These are phyloP conservation scores for Lepilemur septentrionalis DNA, from an alignment of 2,797 vertebrate species.

Conservation along the genomic window DNA sequence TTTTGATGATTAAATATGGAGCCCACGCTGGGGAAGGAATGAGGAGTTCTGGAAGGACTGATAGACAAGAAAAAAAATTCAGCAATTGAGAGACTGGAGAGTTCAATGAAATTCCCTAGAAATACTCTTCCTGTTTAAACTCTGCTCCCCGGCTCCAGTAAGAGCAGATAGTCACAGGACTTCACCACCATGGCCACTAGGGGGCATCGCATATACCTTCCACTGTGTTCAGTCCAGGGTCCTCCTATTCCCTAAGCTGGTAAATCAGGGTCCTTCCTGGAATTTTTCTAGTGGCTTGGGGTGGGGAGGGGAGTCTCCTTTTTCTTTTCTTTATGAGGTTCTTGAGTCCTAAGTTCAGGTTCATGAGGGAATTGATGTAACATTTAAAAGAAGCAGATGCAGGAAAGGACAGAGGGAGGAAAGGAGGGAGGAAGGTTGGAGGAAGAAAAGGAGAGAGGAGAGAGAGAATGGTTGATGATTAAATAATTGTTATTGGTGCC, in stretches of 20 bases:
- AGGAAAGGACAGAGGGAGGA: no score
- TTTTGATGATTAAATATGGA: neutral
- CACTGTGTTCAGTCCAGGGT: fast-evolving
- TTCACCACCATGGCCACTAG: neutral
- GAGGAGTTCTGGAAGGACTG: neutral
- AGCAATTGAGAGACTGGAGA: neutral
- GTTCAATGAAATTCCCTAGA: neutral
- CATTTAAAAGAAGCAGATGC: neutral
- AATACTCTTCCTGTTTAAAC: neutral
- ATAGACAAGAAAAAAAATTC: neutral
- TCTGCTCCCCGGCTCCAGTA: neutral
- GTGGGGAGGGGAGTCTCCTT: fast-evolving
- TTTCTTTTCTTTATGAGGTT: neutral
- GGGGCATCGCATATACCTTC: fast-evolving
- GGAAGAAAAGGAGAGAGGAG: no score
- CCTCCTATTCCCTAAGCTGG: neutral
- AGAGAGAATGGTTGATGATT: neutral
- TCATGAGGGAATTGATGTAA: neutral
- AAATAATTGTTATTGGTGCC: neutral
- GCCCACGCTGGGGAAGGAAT: neutral
- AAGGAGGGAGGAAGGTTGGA: neutral
- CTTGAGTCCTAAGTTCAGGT: neutral
- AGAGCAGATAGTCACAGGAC: neutral
- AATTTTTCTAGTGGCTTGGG: neutral
- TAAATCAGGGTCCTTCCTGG: neutral